Base-by-base conservation (phyloP, 2,113 vertebrate species). In the Brienomyrus brachyistius region DNA sequence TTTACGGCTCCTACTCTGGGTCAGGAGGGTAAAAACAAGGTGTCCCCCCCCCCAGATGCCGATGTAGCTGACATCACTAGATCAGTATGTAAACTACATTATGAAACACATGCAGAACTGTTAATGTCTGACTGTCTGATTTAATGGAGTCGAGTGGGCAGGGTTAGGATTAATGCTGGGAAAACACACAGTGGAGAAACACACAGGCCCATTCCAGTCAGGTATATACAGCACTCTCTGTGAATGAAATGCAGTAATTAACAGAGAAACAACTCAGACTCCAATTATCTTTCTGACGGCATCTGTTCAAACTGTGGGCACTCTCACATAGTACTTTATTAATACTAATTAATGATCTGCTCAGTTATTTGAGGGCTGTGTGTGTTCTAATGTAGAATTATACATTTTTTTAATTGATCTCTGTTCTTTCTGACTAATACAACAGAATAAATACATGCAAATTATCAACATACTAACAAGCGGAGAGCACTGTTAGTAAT, bases 281-380 rank as follows among this genome's bases (percentile, higher is more conserved):
- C 21, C 88, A 90, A 88, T 90, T 54, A 88, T 40, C 17, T 50
- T 88, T 59, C 70, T 87, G 86, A 70, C n/a, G 56, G 51, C 62
- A 80, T 90, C 84, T 88, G 50, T 77, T 19, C 43, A 66, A 47
- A 77, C 23, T 50, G 66, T 66, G 70, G 66, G n/a, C 1, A 31
- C 66, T 51, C 89, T 54, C 35, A 45, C 45, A 88, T 74, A 74
- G 86, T 43, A 54, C 51, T 88, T 70, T 90, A 80, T 86, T 47
- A 54, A 88, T 54, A 21, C 54, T 83, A 88, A 90, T 88, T 88
- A 90, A 82, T 48, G 35, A 90, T 77, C 83, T 21, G 56, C 59
- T 86, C 84, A 43, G 11, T 52, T 40, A 87, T 90, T 87, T 87
- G 59, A 31, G 87, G 83, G 45, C 56, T 50, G 83, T 43, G 83